A percentile compares a stretch with the other conserved stretches of the same genome.
Evolutionary conservation across 2,888 invertebrate species (phyloP).

Genomic region (Eurytoma adleriae): DNA sequence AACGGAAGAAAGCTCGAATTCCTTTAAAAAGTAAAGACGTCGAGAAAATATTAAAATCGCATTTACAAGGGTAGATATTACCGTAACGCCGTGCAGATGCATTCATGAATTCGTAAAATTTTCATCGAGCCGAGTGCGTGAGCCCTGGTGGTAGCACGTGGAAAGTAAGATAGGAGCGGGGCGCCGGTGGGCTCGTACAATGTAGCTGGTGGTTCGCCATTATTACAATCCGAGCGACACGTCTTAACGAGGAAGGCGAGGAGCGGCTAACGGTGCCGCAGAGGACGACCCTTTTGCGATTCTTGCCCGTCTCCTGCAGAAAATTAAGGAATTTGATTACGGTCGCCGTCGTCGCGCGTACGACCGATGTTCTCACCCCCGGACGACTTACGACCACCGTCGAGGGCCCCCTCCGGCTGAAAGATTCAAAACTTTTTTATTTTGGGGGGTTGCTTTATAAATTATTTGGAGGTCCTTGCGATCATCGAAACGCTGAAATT

Average conservation of each 20-base stretch:
- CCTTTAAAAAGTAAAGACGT: too few species aligned
- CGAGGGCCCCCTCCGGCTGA: background rate
- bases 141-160: too few species aligned
- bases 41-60: too few species aligned
- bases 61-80: background rate
- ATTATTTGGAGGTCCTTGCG: constrained; percentile 10
- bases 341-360: background rate
- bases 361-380: background rate
- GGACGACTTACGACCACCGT: background rate
- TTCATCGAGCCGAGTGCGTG: constrained; percentile 7
- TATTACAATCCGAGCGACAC: constrained; percentile 34
- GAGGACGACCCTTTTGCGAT: constrained; percentile 32
- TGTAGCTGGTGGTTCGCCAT: background rate
- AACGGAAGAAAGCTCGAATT: too few species aligned
- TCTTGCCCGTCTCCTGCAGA: constrained; percentile 31
- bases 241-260: constrained; percentile 40
- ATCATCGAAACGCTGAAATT: too few species aligned
- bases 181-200: too few species aligned
- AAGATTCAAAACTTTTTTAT: background rate
- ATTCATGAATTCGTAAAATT: constrained; percentile 23
- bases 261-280: constrained; percentile 1
- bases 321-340: constrained; percentile 53
- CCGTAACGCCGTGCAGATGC: background rate
- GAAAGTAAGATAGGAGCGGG: background rate
- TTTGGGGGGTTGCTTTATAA: constrained; percentile 30